Conservation (phyloP, 1,140 invertebrate genomes). For the Neomicropteryx cornuta region DNA sequence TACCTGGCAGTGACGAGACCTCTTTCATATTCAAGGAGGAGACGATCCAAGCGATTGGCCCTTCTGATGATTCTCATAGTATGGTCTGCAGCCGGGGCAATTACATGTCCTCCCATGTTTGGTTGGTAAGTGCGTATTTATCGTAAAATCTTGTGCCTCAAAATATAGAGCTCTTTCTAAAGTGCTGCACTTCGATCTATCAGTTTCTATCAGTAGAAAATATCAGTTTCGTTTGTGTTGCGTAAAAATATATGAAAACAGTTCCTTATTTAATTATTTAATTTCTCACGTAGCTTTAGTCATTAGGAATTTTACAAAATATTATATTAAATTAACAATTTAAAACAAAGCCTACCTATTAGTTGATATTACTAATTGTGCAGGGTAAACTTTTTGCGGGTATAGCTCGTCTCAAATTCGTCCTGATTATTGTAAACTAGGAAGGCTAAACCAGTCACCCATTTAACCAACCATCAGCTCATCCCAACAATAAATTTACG, state of each 20-base stretch:
- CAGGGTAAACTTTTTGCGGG: too few species aligned
- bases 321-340: too few species aligned
- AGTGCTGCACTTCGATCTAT: not conserved
- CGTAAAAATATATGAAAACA: not conserved
- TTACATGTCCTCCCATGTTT: slow-evolving; percentile 75
- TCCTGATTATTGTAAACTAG: too few species aligned
- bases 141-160: not conserved
- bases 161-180: not conserved
- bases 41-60: slow-evolving; percentile 67
- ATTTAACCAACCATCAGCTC: too few species aligned
- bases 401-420: too few species aligned
- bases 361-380: too few species aligned
- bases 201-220: not conserved
- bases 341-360: too few species aligned
- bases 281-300: too few species aligned
- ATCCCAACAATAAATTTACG: too few species aligned
- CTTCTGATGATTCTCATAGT: slow-evolving; percentile 70
- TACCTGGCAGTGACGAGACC: slow-evolving; percentile 82
- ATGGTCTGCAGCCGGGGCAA: slow-evolving; percentile 69
- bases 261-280: not conserved
- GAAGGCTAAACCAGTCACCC: too few species aligned
- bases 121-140: slow-evolving; percentile 58
- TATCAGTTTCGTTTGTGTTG: not conserved
- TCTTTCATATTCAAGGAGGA: slow-evolving; percentile 64
- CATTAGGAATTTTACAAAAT: too few species aligned